phyloP scores from a whole-genome alignment of 2,797 vertebrate species.

The Chelon auratus region DNA sequence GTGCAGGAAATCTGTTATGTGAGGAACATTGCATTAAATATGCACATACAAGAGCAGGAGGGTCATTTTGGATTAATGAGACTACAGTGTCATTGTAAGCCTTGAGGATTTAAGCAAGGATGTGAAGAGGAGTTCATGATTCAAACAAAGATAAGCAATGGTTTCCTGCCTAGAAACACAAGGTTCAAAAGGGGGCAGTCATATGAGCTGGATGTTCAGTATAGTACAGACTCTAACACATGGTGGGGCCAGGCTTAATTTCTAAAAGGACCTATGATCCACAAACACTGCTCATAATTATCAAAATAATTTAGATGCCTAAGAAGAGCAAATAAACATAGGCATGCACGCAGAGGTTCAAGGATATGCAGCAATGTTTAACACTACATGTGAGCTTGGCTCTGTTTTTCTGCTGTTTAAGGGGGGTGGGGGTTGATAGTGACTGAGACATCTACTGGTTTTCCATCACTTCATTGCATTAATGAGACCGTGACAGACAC shows the following conservation, averaged over 20 bases:
- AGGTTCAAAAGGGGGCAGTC: slow-evolving; percentile 46
- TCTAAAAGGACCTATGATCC: slow-evolving; percentile 42
- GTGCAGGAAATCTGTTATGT: slow-evolving; percentile 65
- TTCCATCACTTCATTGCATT: slow-evolving; percentile 20
- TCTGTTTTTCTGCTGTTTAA: slow-evolving; percentile 6
- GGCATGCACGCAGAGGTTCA: slow-evolving; percentile 64
- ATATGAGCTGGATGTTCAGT: slow-evolving; percentile 30
- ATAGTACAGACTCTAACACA: slow-evolving; percentile 39
- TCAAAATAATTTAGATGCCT: slow-evolving; percentile 5
- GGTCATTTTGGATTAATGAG: slow-evolving; percentile 69
- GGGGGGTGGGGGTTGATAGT: neutral
- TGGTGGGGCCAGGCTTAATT: slow-evolving; percentile 15
- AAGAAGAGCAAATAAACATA: slow-evolving; percentile 49
- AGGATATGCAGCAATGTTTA: slow-evolving; percentile 48
- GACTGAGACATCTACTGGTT: neutral
- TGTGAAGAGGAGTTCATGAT: slow-evolving; percentile 66
- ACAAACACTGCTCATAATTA: slow-evolving; percentile 27
- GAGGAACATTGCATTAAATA: slow-evolving; percentile 67
- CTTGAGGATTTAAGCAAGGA: slow-evolving; percentile 67
- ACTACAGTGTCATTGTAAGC: slow-evolving; percentile 65
- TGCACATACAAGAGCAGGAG: slow-evolving; percentile 64
- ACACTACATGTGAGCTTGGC: slow-evolving; percentile 5
- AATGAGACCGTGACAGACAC: slow-evolving; percentile 1
- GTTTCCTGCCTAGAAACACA: slow-evolving; percentile 64
- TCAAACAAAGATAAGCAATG: slow-evolving; percentile 69